A percentile compares a stretch with the other conserved stretches of the same genome.
These are phyloP conservation scores for Leiothrix lutea DNA, from an alignment of 2,113 vertebrate genomes.

Conservation along the genomic window DNA sequence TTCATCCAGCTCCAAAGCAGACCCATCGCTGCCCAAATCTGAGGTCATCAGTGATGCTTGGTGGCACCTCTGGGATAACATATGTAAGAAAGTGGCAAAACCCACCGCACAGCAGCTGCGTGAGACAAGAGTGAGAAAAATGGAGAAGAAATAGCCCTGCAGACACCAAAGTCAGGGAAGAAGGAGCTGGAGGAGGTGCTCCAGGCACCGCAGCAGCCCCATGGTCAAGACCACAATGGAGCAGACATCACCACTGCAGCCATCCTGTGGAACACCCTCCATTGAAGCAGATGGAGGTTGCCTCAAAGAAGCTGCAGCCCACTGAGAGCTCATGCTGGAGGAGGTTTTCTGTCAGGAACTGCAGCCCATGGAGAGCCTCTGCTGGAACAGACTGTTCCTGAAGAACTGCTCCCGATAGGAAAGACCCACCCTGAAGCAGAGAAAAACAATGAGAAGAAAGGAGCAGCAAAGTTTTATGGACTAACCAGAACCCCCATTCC, in stretches of 20 bases:
- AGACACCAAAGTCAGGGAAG: not conserved
- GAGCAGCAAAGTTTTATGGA: not conserved
- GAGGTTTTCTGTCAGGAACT: not conserved
- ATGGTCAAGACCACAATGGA: not conserved
- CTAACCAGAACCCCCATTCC: not conserved
- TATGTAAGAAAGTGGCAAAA: not conserved
- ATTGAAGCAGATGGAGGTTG: not conserved
- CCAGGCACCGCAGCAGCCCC: not conserved
- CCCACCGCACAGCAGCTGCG: not conserved
- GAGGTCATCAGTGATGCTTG: not conserved
- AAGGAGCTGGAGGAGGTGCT: not conserved
- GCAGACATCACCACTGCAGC: not conserved
- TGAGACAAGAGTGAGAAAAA: not conserved
- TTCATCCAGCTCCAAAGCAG: not conserved
- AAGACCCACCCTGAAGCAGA: not conserved
- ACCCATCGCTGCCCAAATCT: not conserved
- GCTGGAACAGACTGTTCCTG: not conserved
- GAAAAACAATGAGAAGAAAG: not conserved
- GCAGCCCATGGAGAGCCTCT: not conserved
- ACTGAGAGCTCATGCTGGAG: accelerated
- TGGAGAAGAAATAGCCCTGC: not conserved
- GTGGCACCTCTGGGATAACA: too few species aligned
- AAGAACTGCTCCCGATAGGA: not conserved
- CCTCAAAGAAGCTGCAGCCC: not conserved
- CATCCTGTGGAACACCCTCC: accelerated